Evolutionary conservation across 2,888 invertebrate genomes (phyloP).

Genomic region (Acholoe squamosa): DNA sequence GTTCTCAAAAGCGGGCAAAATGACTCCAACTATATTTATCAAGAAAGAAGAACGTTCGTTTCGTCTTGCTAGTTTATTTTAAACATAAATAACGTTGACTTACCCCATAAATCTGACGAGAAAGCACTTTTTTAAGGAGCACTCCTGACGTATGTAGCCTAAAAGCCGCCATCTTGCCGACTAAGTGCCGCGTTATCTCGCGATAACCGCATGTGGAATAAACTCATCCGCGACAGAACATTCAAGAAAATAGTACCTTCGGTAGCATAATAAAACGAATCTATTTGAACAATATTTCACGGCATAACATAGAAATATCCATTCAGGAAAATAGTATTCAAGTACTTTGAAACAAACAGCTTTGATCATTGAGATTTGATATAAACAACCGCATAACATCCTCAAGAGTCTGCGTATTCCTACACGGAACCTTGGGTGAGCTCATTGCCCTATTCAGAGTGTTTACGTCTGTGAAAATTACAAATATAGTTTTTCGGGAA

Average conservation of each 20-base stretch:
- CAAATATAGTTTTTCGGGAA: slow-evolving; percentile 36
- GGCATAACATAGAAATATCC: neutral
- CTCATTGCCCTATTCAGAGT: slow-evolving; percentile 52
- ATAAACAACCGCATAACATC: slow-evolving; percentile 25
- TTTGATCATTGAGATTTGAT: neutral
- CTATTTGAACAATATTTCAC: neutral
- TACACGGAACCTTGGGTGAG: slow-evolving; percentile 59
- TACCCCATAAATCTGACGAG: slow-evolving; percentile 3
- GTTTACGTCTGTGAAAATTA: slow-evolving; percentile 59
- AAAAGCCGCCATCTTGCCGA: slow-evolving; percentile 32
- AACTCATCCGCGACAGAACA: slow-evolving; percentile 9
- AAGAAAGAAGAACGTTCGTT: no score
- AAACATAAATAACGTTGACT: neutral
- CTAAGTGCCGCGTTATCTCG: neutral
- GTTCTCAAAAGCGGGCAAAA: no score
- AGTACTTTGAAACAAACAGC: no score
- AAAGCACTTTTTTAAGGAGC: neutral
- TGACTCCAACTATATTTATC: no score
- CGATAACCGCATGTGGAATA: neutral
- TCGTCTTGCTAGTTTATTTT: neutral
- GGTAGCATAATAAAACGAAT: neutral
- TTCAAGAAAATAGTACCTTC: neutral
- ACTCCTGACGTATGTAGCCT: neutral
- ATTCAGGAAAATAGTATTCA: no score
- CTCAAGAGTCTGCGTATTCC: slow-evolving; percentile 28